Percentiles rank a stretch among this genome's conserved stretches.
Evolutionary conservation across 2,888 invertebrate genomes (phyloP).

Genomic region (Ernsta delagoae): DNA sequence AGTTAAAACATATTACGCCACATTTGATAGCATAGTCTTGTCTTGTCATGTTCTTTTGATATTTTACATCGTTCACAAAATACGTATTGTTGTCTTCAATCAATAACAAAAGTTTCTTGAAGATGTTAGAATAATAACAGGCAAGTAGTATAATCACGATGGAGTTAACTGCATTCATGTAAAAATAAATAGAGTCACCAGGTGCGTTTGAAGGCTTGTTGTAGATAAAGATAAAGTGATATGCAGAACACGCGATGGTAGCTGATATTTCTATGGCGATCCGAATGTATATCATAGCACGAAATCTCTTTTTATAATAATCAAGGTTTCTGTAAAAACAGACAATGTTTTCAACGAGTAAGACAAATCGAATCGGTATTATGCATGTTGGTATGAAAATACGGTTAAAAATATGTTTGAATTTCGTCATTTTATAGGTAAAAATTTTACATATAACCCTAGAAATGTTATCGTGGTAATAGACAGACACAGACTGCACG

Average conservation of each 20-base stretch:
- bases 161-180: slow-evolving; percentile 7
- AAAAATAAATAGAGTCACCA: slow-evolving; percentile 14
- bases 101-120: slow-evolving; percentile 3
- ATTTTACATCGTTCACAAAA: slow-evolving; percentile 18
- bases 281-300: slow-evolving; percentile 11
- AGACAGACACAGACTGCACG: background rate
- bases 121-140: background rate
- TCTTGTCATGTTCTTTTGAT: slow-evolving; percentile 15
- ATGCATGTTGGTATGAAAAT: slow-evolving; percentile 15
- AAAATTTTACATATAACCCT: background rate
- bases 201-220: background rate
- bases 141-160: slow-evolving; percentile 14
- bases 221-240: background rate
- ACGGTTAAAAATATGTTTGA: slow-evolving; percentile 9
- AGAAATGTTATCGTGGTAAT: background rate
- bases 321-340: slow-evolving; percentile 26
- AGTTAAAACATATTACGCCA: slow-evolving; percentile 4
- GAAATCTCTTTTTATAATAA: slow-evolving; percentile 18
- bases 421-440: slow-evolving; percentile 14
- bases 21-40: slow-evolving; percentile 8
- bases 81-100: slow-evolving; percentile 19
- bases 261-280: background rate
- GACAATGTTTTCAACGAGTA: slow-evolving; percentile 23
- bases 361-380: slow-evolving; percentile 14
- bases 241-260: background rate